Percentiles rank a stretch among this genome's conserved stretches.
Evolutionary conservation across 1,140 invertebrate genomes (phyloP).

Genomic region (Manduca sexta): DNA sequence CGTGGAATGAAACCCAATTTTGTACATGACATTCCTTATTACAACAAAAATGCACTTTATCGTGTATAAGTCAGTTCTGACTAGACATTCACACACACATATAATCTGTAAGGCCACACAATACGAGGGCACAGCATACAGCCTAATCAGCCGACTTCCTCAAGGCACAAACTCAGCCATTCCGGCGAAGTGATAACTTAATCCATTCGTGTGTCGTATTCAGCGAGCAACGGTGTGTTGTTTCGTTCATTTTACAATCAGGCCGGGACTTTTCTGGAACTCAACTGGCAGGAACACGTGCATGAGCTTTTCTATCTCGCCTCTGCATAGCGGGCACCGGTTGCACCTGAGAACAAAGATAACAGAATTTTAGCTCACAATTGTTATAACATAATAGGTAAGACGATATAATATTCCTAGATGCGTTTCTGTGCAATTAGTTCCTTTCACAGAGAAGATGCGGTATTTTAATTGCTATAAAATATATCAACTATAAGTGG

Average conservation of each 20-base stretch:
- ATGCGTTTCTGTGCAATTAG: too few relatives aligned
- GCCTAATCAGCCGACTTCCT: neutral
- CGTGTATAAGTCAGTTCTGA: slow-evolving; percentile 25
- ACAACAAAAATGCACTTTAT: slow-evolving; percentile 36
- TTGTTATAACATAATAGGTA: too few relatives aligned
- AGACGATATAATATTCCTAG: too few relatives aligned
- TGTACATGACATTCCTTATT: too few relatives aligned
- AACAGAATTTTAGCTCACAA: neutral
- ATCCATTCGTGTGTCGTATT: neutral
- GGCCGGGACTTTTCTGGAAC: slow-evolving; percentile 51
- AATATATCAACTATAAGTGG: too few relatives aligned
- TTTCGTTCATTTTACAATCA: slow-evolving; percentile 51
- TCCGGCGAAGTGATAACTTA: neutral
- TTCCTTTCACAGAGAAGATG: too few relatives aligned
- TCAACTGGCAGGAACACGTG: slow-evolving; percentile 82
- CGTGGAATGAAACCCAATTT: too few relatives aligned
- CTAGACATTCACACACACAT: slow-evolving; percentile 56
- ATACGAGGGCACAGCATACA: neutral
- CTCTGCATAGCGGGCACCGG: slow-evolving; percentile 84
- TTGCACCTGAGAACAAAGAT: slow-evolving; percentile 74
- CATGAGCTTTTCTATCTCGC: slow-evolving; percentile 81
- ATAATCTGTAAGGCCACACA: slow-evolving; percentile 1
- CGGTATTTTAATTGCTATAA: too few relatives aligned
- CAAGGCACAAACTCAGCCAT: slow-evolving; percentile 6
- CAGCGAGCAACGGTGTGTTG: slow-evolving; percentile 2